phyloP scores from a whole-genome alignment of 2,113 vertebrate species.

The Cynopterus brachyotis region DNA sequence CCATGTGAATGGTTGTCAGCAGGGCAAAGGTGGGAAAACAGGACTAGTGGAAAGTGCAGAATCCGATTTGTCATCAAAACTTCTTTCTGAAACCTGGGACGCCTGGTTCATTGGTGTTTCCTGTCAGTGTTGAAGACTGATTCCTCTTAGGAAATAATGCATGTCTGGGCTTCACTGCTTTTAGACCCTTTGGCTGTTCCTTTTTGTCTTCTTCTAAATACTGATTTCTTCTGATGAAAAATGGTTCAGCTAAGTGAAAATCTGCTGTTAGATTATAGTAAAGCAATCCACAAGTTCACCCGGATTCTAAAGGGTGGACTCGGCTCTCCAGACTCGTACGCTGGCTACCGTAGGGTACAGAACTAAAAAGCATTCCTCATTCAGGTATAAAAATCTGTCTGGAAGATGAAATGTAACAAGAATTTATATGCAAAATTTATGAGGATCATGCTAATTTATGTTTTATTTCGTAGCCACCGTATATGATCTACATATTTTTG shows the following conservation, averaged over 20 bases:
- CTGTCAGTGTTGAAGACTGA: not conserved
- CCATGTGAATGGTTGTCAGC: conserved; percentile 77
- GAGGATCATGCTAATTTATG: not conserved
- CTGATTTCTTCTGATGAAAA: conserved; percentile 45
- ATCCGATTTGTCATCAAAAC: conserved; percentile 67
- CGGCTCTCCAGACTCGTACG: conserved; percentile 42
- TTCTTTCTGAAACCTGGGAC: conserved; percentile 51
- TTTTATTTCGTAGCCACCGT: not conserved
- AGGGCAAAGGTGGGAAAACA: conserved; percentile 67
- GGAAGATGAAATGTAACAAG: not conserved
- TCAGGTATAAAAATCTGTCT: conserved; percentile 52
- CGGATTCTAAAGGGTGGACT: conserved; percentile 68
- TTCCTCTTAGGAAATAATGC: not conserved
- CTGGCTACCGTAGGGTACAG: conserved; percentile 47
- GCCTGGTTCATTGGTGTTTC: not conserved
- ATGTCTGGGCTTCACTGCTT: not conserved
- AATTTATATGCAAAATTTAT: not conserved
- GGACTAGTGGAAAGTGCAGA: conserved; percentile 76
- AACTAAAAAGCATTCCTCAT: conserved; percentile 63
- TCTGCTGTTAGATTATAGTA: conserved; percentile 66
- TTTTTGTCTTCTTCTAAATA: not conserved
- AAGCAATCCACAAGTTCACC: conserved; percentile 70
- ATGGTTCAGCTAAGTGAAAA: conserved; percentile 74
- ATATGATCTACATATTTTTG: not conserved
- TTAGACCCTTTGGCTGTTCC: not conserved